Percentiles rank a stretch among this genome's conserved stretches.
phyloP scores from a whole-genome alignment of 1,140 invertebrate genomes.

The Pogonomyrmex californicus region DNA sequence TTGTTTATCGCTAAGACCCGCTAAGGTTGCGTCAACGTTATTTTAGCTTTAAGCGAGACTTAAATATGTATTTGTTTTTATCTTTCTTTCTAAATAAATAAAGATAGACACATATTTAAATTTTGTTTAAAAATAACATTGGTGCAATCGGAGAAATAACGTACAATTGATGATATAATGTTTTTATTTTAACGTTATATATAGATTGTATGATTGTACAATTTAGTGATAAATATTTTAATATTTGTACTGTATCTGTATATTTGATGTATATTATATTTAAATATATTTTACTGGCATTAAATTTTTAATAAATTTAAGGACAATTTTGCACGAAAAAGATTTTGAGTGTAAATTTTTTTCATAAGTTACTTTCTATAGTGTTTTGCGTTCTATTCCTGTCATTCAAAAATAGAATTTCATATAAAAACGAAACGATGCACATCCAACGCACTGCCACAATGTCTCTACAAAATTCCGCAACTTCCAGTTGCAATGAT shows the following conservation, averaged over 20 bases:
- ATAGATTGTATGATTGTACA: neutral
- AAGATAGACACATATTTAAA: no score
- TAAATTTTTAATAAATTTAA: conserved; percentile 15
- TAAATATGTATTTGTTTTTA: no score
- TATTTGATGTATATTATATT: neutral
- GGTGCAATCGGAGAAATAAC: neutral
- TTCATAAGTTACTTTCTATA: conserved; percentile 4
- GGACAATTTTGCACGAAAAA: neutral
- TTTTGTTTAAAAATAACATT: no score
- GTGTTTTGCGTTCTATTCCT: neutral
- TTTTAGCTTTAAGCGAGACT: no score
- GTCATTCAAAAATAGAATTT: conserved; percentile 13
- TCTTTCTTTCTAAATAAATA: no score
- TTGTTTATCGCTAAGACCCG: neutral
- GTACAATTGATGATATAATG: neutral
- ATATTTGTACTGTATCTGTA: neutral
- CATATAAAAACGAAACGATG: conserved; percentile 11
- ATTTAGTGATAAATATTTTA: neutral
- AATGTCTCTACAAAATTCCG: conserved; percentile 14
- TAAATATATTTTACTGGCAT: neutral
- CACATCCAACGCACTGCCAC: neutral
- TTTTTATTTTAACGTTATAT: neutral
- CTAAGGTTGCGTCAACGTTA: no score
- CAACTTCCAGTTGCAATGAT: conserved; percentile 35
- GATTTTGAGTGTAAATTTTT: neutral